Conservation (phyloP, 2,888 invertebrate genomes). For the Catocala sponsa region DNA sequence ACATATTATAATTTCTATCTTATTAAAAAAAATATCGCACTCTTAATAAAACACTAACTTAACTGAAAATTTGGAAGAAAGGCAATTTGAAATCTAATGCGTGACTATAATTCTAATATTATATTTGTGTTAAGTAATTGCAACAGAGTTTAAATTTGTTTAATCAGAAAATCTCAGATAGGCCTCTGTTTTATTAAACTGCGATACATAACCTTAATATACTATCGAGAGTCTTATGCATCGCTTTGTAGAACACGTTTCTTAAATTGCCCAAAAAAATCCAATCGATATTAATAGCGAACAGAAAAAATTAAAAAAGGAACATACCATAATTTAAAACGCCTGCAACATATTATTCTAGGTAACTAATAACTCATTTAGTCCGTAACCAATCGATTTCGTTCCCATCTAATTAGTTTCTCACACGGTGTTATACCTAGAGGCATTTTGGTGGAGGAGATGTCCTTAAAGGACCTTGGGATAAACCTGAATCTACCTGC, state of each 20-base stretch:
- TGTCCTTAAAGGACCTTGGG: slow-evolving; percentile 35
- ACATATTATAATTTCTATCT: too few species aligned
- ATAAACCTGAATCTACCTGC: slow-evolving; percentile 25
- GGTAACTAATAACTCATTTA: slow-evolving; percentile 28
- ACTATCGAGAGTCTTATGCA: too few species aligned
- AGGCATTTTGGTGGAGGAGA: slow-evolving; percentile 17
- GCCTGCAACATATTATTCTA: slow-evolving; percentile 13
- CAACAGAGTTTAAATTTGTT: too few species aligned
- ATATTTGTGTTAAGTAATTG: too few species aligned
- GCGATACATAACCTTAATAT: too few species aligned
- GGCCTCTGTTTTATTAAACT: too few species aligned
- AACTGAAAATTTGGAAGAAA: too few species aligned
- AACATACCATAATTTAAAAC: slow-evolving; percentile 34
- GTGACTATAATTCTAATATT: too few species aligned
- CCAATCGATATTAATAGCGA: background rate
- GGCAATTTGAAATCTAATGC: too few species aligned
- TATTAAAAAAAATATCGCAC: too few species aligned
- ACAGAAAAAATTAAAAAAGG: background rate
- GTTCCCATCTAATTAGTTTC: slow-evolving; percentile 27
- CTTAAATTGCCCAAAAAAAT: background rate
- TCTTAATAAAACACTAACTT: too few species aligned
- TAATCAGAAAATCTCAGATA: too few species aligned
- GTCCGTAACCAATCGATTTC: slow-evolving; percentile 38
- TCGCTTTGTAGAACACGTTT: background rate
- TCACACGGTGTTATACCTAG: slow-evolving; percentile 20